Conservation (phyloP, 1,140 invertebrate genomes). For the Zophobas morio region DNA sequence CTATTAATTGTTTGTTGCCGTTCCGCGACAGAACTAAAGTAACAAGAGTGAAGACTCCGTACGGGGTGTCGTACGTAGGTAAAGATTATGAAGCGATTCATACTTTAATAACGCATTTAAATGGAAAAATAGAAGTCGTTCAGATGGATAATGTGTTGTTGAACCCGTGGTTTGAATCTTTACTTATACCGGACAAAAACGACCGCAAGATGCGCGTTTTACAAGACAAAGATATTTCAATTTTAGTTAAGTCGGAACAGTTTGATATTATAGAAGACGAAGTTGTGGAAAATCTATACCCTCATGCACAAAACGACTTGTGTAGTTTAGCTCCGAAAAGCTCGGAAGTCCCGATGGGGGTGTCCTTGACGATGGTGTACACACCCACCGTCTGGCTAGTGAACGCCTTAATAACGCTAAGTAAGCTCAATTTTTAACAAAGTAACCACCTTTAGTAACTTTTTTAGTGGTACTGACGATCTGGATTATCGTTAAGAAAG, state of each 20-base stretch:
- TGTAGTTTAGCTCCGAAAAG: conserved; percentile 30
- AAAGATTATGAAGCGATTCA: conserved; percentile 23
- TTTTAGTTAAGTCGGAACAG: conserved; percentile 37
- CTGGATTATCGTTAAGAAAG: background rate
- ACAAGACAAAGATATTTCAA: conserved; percentile 21
- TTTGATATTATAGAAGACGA: conserved; percentile 21
- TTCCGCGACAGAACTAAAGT: conserved; percentile 31
- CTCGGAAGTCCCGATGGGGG: conserved; percentile 1
- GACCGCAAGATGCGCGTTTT: conserved; percentile 10
- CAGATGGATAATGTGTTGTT: conserved; percentile 20
- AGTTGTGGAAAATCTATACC: conserved; percentile 39
- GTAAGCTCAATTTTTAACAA: background rate
- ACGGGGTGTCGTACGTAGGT: background rate
- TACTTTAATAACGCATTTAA: conserved; percentile 34
- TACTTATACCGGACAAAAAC: background rate
- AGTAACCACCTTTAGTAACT: no score
- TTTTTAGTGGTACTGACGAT: background rate
- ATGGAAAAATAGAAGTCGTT: conserved; percentile 21
- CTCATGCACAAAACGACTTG: conserved; percentile 39
- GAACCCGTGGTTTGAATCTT: conserved; percentile 31
- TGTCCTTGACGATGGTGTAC: background rate
- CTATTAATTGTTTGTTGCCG: conserved; percentile 27
- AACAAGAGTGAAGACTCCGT: conserved; percentile 1
- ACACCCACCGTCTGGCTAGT: background rate
- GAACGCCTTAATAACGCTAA: background rate